A percentile compares a stretch with the other conserved stretches of the same genome.
Conservation (phyloP, 2,888 invertebrate genomes). For the Drosophila seclusa region DNA sequence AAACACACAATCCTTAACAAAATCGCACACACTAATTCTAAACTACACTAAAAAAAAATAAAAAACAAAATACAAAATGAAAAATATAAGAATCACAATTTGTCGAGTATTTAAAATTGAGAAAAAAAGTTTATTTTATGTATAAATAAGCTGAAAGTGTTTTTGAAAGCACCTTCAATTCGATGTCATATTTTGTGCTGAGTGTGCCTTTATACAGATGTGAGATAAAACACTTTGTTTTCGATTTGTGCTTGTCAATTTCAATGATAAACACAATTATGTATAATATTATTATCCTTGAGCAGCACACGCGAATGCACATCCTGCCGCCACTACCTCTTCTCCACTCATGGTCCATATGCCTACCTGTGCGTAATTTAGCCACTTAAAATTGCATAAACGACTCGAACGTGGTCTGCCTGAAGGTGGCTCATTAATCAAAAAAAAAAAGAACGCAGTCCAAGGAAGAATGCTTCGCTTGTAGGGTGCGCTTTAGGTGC, state of each 20-base stretch:
- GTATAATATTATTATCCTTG: conserved; percentile 74
- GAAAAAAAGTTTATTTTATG: neutral
- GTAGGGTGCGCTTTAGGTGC: conserved; percentile 17
- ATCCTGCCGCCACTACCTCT: conserved; percentile 4
- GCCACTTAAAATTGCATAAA: conserved; percentile 80
- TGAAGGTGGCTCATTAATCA: conserved; percentile 80
- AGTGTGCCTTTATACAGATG: conserved; percentile 1
- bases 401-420: conserved; percentile 43
- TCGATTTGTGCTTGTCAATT: conserved; percentile 82
- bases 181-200: neutral
- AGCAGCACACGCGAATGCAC: conserved; percentile 22
- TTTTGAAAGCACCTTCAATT: neutral
- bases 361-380: conserved; percentile 66
- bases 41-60: neutral
- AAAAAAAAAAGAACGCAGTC: conserved; percentile 32
- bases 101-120: neutral
- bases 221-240: conserved; percentile 54
- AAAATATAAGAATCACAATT: neutral
- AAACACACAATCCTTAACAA: conserved; percentile 4
- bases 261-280: conserved; percentile 74
- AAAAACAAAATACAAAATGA: neutral
- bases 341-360: neutral
- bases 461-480: neutral
- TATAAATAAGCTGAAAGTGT: neutral
- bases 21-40: neutral